These are phyloP conservation scores for Myripristis jacobus DNA, from an alignment of 2,797 vertebrate species.

Conservation along the genomic window DNA sequence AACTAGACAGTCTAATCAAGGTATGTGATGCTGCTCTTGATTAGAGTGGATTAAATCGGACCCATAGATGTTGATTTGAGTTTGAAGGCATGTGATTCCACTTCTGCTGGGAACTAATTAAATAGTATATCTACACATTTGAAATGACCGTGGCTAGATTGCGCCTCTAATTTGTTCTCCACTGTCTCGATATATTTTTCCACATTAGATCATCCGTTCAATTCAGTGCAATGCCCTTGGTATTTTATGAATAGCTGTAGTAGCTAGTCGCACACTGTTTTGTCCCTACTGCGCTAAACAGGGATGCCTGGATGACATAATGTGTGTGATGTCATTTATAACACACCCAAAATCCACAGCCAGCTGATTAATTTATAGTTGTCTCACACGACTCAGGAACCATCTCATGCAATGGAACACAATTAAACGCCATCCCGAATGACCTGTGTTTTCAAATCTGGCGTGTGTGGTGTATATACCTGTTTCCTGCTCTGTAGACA, in stretches of 20 bases:
- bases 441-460: background rate
- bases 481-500: slow-evolving; percentile 14
- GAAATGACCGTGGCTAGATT: slow-evolving; percentile 48
- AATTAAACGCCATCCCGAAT: slow-evolving; percentile 8
- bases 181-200: slow-evolving; percentile 29
- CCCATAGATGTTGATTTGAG: slow-evolving; percentile 57
- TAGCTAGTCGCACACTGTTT: slow-evolving; percentile 9
- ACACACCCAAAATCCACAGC: slow-evolving; percentile 28
- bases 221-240: slow-evolving; percentile 6
- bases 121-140: slow-evolving; percentile 38
- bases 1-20: slow-evolving; percentile 73
- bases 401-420: slow-evolving; percentile 6
- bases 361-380: slow-evolving; percentile 20
- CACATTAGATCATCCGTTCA: slow-evolving; percentile 22
- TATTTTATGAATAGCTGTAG: slow-evolving; percentile 26
- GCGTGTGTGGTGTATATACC: background rate
- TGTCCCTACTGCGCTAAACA: slow-evolving; percentile 21
- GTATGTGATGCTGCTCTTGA: slow-evolving; percentile 66
- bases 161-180: slow-evolving; percentile 32
- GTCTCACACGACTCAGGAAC: background rate
- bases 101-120: slow-evolving; percentile 55
- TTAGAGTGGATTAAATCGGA: slow-evolving; percentile 73
- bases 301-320: slow-evolving; percentile 49
- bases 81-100: slow-evolving; percentile 68
- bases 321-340: slow-evolving; percentile 49